Conservation (phyloP, 1,140 invertebrate species). For the Drosophila quadrilineata region DNA sequence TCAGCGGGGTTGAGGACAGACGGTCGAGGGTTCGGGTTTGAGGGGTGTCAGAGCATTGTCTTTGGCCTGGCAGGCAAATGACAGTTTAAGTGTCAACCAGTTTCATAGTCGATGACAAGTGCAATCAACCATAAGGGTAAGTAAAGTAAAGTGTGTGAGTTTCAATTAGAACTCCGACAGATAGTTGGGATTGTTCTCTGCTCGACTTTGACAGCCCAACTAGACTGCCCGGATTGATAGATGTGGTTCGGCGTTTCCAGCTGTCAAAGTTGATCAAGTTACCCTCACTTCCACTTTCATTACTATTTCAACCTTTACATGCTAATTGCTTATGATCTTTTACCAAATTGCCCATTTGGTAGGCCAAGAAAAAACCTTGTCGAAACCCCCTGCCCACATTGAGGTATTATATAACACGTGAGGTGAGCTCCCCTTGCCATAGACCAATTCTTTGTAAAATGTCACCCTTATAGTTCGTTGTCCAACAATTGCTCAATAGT, state of each 20-base stretch:
- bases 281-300: slow-evolving; percentile 6
- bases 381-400: slow-evolving; percentile 54
- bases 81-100: slow-evolving; percentile 77
- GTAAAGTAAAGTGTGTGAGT: slow-evolving; percentile 36
- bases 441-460: slow-evolving; percentile 15
- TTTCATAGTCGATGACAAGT: slow-evolving; percentile 61
- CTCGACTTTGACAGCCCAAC: slow-evolving; percentile 8
- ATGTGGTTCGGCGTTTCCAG: slow-evolving; percentile 36
- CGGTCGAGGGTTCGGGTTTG: no score
- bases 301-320: slow-evolving; percentile 32
- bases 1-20: no score
- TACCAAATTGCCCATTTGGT: slow-evolving; percentile 40
- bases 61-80: no score
- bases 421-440: slow-evolving; percentile 13
- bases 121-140: slow-evolving; percentile 62
- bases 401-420: slow-evolving; percentile 58
- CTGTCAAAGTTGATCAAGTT: slow-evolving; percentile 64
- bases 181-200: slow-evolving; percentile 15
- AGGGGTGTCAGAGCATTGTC: no score
- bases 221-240: slow-evolving; percentile 34
- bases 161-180: slow-evolving; percentile 57
- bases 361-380: neutral
- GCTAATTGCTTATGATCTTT: slow-evolving; percentile 75
- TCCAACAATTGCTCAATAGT: slow-evolving; percentile 61
- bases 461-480: slow-evolving; percentile 7